These are phyloP conservation scores for Anthrax anthrax DNA, from an alignment of 2,888 invertebrate genomes.

Conservation along the genomic window DNA sequence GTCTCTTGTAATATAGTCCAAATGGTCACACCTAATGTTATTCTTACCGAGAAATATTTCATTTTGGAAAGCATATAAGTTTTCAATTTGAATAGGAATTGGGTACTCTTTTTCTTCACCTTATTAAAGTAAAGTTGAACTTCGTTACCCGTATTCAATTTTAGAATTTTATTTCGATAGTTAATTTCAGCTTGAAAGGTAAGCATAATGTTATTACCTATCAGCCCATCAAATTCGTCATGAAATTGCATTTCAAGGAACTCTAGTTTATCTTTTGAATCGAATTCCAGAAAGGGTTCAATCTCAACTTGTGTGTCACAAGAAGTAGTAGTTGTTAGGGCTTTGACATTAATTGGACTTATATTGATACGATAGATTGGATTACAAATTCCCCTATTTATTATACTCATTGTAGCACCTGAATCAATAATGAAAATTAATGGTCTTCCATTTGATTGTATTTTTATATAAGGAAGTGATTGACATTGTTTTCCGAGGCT, in stretches of 20 bases:
- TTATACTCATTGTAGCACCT: no score
- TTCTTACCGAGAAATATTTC: no score
- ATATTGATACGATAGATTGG: not conserved
- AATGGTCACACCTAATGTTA: no score
- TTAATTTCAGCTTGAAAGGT: not conserved
- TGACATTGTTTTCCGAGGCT: no score
- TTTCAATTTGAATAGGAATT: not conserved
- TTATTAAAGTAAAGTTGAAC: not conserved
- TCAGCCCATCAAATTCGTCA: not conserved
- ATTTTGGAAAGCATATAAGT: no score
- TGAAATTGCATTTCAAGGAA: not conserved
- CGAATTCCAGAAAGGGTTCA: not conserved
- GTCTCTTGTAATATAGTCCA: no score
- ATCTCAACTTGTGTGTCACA: no score
- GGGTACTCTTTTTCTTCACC: not conserved
- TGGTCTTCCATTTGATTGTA: no score
- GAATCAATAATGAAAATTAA: no score
- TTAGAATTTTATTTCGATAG: not conserved
- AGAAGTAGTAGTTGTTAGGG: not conserved
- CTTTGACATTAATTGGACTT: not conserved
- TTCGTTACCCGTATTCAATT: conserved; percentile 1
- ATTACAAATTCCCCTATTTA: no score
- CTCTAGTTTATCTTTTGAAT: not conserved
- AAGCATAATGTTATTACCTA: conserved; percentile 2
- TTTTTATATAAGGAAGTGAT: no score